Percentiles rank a stretch among this genome's conserved stretches.
Conservation (phyloP, 2,113 vertebrate species). For the Chaetops frenatus region DNA sequence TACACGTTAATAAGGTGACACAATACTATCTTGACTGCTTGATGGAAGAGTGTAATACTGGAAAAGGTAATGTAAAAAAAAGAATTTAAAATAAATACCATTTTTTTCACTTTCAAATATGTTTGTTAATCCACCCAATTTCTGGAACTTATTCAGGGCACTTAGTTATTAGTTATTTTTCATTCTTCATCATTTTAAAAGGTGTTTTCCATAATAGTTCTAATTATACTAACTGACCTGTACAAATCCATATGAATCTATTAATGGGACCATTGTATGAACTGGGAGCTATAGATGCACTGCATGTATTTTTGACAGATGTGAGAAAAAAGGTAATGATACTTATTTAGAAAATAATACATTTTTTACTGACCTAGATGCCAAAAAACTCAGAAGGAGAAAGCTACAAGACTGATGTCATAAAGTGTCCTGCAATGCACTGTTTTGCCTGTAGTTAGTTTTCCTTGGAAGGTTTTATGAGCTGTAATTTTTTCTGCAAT, state of each 20-base stretch:
- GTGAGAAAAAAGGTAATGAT: slow-evolving; percentile 17
- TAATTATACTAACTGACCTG: neutral
- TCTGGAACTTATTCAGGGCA: slow-evolving; percentile 1
- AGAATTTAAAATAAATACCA: neutral
- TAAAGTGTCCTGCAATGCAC: neutral
- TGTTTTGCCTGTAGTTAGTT: neutral
- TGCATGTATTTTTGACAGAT: neutral
- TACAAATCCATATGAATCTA: neutral
- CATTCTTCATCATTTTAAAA: slow-evolving; percentile 18
- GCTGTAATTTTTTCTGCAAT: neutral
- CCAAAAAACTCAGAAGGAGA: slow-evolving; percentile 60
- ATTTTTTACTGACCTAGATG: slow-evolving; percentile 48
- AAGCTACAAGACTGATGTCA: slow-evolving; percentile 30
- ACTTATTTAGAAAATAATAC: slow-evolving; percentile 47
- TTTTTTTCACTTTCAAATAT: neutral
- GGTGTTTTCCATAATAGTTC: neutral
- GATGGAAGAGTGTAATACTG: neutral
- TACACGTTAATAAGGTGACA: neutral
- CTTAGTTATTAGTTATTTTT: slow-evolving; percentile 45
- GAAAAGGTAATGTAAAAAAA: neutral
- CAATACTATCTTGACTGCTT: neutral
- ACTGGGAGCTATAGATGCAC: neutral
- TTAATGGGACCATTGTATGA: neutral
- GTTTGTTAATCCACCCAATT: slow-evolving; percentile 7
- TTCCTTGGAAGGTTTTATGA: neutral